Evolutionary conservation across 2,888 invertebrate species (phyloP), one percentile per base, ranked within the genome.

Genomic region (Caenorhabditis sinica): DNA sequence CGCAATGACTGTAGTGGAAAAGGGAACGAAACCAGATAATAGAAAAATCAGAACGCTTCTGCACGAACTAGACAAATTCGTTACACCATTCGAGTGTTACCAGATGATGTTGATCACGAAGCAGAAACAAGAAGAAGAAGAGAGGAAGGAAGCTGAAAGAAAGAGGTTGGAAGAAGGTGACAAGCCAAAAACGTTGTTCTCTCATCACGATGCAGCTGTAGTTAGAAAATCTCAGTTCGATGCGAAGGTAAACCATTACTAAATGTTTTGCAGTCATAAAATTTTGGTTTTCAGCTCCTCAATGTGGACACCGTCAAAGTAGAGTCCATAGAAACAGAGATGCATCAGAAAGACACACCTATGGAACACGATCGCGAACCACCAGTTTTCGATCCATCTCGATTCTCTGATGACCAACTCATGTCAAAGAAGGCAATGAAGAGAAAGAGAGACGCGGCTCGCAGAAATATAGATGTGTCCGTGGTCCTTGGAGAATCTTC

Each of bases 401-500:
- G 79, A 17, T 87, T 82, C 49, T 65, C 74, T 3, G 89, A 89
- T 8, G 84, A 86, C 51, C 82, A 88, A 40, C 25, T 88, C 11
- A 61, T 88, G 65, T 86, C 89, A 20, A 89, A 88, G 74, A 88
- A 88, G 66, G 87, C 86, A 2, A 66, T 89, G 76, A 88, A 88
- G 33, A 56, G 84, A 40, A 82, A 83, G 71, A 49, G 82, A 58
- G 76, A 87, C 65, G 63, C 45, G 13, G 87, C 82, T 17, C 45
- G 71, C 58, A 66, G 75, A 45, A 75, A 79, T 40, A 79, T 75
- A 13, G 79, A 79, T 51, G 63, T 77, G 5, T 85, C 81, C 25
- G 63, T 76, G 1, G 83, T 73, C 9, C 45, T 85, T n/a, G 82
- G 82, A 33, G 82, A 82, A 58, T 23, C 61, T 9, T 33, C 66